Conservation (phyloP, 2,113 vertebrate genomes). For the Stictonetta naevosa region DNA sequence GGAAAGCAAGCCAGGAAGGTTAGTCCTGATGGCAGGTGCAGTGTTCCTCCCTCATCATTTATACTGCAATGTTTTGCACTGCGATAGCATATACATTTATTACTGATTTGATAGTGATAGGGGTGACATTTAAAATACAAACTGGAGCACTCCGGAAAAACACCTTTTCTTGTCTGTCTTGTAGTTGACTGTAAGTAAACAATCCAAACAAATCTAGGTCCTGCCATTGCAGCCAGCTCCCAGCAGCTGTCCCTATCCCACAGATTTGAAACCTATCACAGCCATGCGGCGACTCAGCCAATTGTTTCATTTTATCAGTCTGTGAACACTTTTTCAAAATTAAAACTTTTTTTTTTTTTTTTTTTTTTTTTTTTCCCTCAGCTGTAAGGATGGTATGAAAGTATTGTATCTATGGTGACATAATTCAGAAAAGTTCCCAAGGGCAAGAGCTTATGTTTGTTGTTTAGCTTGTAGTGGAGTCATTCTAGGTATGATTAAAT, state of each 20-base stretch:
- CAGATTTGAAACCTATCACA: neutral
- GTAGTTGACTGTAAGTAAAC: neutral
- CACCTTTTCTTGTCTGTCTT: neutral
- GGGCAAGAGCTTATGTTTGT: neutral
- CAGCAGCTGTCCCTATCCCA: neutral
- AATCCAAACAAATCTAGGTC: neutral
- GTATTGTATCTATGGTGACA: neutral
- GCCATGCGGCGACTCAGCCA: neutral
- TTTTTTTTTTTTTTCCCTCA: neutral
- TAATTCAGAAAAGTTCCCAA: conserved; percentile 8
- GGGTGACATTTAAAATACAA: neutral
- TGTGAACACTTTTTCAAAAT: neutral
- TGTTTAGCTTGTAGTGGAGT: conserved; percentile 54
- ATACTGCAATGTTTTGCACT: neutral
- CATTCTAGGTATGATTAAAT: conserved; percentile 40
- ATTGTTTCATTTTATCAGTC: neutral
- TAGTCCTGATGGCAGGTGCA: neutral
- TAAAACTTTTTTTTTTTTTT: neutral
- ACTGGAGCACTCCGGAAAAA: neutral
- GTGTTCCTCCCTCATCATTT: neutral
- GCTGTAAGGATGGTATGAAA: neutral
- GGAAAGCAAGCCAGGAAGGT: neutral
- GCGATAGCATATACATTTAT: neutral
- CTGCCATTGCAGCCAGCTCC: neutral
- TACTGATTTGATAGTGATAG: neutral